Conservation (phyloP, 2,888 invertebrate species). For the Conops quadrifasciatus region DNA sequence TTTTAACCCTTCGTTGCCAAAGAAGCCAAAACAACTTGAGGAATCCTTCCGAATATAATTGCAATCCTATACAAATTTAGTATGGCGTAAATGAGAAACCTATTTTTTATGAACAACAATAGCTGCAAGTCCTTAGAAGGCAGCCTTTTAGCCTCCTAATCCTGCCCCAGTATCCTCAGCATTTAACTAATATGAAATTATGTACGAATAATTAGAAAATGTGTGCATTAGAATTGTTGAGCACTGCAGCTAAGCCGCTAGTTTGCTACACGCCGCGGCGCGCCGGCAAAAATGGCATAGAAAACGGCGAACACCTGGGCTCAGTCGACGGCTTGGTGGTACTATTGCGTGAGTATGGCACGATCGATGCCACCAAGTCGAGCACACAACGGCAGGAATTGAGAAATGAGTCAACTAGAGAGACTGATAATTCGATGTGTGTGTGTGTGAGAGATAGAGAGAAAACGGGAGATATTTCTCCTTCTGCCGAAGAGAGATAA, state of each 20-base stretch:
- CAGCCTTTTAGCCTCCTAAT: background rate
- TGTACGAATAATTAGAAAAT: too few relatives aligned
- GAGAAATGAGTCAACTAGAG: constrained; percentile 38
- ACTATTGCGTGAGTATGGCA: background rate
- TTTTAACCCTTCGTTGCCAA: too few relatives aligned
- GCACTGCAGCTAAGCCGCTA: too few relatives aligned
- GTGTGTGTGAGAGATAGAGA: background rate
- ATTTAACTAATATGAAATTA: too few relatives aligned
- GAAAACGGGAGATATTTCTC: background rate
- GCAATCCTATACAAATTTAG: too few relatives aligned
- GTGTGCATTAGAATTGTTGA: too few relatives aligned
- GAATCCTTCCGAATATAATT: too few relatives aligned
- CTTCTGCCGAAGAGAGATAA: background rate
- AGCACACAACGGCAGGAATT: constrained; percentile 33
- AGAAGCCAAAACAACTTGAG: too few relatives aligned
- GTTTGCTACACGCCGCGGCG: background rate
- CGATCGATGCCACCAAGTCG: constrained; percentile 11
- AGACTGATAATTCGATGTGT: constrained; percentile 23
- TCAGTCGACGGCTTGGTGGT: background rate
- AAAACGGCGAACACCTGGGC: constrained; percentile 35
- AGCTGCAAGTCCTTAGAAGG: background rate
- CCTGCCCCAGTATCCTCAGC: background rate
- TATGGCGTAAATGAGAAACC: too few relatives aligned
- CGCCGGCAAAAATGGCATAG: background rate
- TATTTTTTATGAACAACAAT: too few relatives aligned